These are phyloP conservation scores for Notodonta ziczac DNA, from an alignment of 2,888 invertebrate species.

Conservation along the genomic window DNA sequence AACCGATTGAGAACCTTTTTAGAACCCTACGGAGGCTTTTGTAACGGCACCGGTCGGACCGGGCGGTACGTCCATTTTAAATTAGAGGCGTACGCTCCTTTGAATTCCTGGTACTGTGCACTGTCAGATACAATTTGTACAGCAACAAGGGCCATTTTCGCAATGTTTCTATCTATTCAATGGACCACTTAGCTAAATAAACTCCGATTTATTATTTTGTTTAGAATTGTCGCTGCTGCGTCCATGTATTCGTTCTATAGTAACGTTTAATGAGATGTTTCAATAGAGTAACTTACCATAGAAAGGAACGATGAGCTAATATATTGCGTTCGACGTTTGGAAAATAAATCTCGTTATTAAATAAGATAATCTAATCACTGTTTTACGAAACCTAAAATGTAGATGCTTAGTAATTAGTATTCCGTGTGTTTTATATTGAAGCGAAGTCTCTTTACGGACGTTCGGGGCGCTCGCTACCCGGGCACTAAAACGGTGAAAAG, in stretches of 20 bases:
- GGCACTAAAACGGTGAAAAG: too few relatives aligned
- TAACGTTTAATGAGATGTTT: too few relatives aligned
- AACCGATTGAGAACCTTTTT: slow-evolving; percentile 54
- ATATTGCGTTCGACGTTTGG: too few relatives aligned
- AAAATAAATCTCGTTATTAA: too few relatives aligned
- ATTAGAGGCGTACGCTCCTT: slow-evolving; percentile 50
- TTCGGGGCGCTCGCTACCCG: too few relatives aligned
- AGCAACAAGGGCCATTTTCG: slow-evolving; percentile 70
- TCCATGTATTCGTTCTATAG: slow-evolving; percentile 20
- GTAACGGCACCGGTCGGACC: slow-evolving; percentile 68
- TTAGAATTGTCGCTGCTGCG: slow-evolving; percentile 43
- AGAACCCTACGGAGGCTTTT: slow-evolving; percentile 55
- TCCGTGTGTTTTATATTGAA: too few relatives aligned
- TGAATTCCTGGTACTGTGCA: slow-evolving; percentile 67
- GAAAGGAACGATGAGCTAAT: too few relatives aligned
- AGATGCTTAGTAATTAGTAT: too few relatives aligned
- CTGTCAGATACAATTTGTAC: slow-evolving; percentile 68
- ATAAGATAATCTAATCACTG: too few relatives aligned
- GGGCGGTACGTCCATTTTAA: slow-evolving; percentile 58
- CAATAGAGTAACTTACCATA: too few relatives aligned
- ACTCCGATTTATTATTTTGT: slow-evolving; percentile 61
- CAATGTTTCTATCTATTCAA: slow-evolving; percentile 75
- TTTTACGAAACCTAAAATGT: too few relatives aligned
- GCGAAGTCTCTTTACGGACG: too few relatives aligned
- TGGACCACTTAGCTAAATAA: slow-evolving; percentile 56